Conservation (phyloP, 2,888 invertebrate genomes). For the Pilophorus perplexus region DNA sequence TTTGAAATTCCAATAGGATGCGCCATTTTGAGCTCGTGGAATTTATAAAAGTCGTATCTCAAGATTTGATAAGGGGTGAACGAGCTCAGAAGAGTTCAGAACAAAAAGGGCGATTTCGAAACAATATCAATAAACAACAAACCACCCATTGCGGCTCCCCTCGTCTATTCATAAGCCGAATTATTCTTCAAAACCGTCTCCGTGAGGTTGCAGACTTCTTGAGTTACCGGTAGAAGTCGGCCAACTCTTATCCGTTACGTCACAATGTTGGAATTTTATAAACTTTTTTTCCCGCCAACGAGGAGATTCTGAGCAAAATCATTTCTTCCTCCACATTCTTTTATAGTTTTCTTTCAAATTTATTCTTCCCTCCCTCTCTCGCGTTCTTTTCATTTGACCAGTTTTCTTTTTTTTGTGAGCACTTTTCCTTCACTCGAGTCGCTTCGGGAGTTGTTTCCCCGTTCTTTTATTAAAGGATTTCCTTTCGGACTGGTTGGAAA, state of each 20-base stretch:
- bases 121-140: conserved; percentile 28
- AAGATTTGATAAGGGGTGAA: too few relatives aligned
- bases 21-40: too few relatives aligned
- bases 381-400: conserved; percentile 29
- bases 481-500: conserved; percentile 15
- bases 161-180: conserved; percentile 15
- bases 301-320: neutral
- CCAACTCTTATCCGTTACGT: conserved; percentile 21
- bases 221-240: conserved; percentile 24
- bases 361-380: conserved; percentile 11
- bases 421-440: neutral
- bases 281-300: conserved; percentile 14
- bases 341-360: conserved; percentile 17
- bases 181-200: conserved; percentile 12
- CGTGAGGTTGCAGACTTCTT: neutral
- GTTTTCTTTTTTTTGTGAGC: conserved; percentile 7
- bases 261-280: conserved; percentile 24
- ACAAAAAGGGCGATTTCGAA: conserved; percentile 26
- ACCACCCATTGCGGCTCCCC: conserved; percentile 1
- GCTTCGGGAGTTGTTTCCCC: conserved; percentile 2
- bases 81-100: too few relatives aligned
- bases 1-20: too few relatives aligned
- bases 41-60: too few relatives aligned
- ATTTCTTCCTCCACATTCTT: neutral
- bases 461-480: conserved; percentile 29